A percentile compares a stretch with the other conserved stretches of the same genome.
phyloP scores from a whole-genome alignment of 2,888 invertebrate genomes.

The Elgonia sp. region DNA sequence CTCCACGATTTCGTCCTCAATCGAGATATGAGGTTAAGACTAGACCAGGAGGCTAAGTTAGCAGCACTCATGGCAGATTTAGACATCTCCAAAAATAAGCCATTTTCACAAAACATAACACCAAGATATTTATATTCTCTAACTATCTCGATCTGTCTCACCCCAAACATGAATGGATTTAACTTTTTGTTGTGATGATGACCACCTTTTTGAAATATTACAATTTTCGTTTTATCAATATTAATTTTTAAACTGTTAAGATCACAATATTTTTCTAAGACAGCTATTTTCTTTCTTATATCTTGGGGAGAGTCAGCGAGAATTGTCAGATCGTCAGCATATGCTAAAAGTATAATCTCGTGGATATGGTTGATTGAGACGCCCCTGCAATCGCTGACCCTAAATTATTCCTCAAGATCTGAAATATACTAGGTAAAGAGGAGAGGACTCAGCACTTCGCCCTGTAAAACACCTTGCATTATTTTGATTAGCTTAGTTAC shows the following conservation, averaged over 20 bases:
- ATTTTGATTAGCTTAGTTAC: not conserved
- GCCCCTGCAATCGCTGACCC: not conserved
- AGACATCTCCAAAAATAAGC: not conserved
- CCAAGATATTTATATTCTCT: not conserved
- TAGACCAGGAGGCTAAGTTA: not conserved
- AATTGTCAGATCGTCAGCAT: too few relatives aligned
- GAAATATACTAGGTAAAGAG: not conserved
- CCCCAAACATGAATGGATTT: not conserved
- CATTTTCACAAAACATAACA: not conserved
- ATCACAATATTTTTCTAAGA: not conserved
- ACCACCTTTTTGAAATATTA: not conserved
- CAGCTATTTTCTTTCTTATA: not conserved
- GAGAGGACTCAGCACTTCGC: not conserved
- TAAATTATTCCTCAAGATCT: not conserved
- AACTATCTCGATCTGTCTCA: not conserved
- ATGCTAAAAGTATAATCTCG: too few relatives aligned
- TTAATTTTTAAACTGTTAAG: conserved; percentile 2
- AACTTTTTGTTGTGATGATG: not conserved
- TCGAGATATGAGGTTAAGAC: not conserved
- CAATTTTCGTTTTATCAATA: not conserved
- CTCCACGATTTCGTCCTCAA: not conserved
- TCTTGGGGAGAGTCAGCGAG: not conserved
- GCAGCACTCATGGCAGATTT: not conserved
- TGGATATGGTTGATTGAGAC: not conserved
- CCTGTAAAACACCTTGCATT: too few relatives aligned